A percentile compares a stretch with the other conserved stretches of the same genome.
phyloP scores from a whole-genome alignment of 2,888 invertebrate species.

The Rotaria socialis region DNA sequence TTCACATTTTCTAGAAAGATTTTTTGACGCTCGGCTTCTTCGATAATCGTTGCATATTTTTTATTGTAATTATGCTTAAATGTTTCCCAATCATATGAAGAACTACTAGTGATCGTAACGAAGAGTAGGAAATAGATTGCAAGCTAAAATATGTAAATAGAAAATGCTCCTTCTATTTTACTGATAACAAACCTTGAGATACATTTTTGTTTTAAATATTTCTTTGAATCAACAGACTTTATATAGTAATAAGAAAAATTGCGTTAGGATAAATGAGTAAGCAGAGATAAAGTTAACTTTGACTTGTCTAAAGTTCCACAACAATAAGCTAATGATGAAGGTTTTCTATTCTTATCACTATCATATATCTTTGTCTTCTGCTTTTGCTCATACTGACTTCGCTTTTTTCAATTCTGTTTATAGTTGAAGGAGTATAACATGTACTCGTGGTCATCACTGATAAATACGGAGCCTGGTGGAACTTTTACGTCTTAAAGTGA shows the following conservation, averaged over 20 bases:
- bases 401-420: too few relatives aligned
- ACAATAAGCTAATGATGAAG: too few relatives aligned
- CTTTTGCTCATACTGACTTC: too few relatives aligned
- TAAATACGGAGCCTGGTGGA: too few relatives aligned
- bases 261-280: neutral
- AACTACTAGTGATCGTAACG: neutral
- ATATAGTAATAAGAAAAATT: neutral
- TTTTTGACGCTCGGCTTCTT: constrained; percentile 32
- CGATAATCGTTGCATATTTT: neutral
- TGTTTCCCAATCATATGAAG: neutral
- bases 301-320: too few relatives aligned
- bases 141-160: neutral
- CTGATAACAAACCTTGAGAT: neutral
- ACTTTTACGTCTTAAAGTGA: too few relatives aligned
- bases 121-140: neutral
- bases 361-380: too few relatives aligned
- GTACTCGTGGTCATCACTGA: too few relatives aligned
- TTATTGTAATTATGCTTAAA: constrained; percentile 38
- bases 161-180: neutral
- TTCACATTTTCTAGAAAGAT: constrained; percentile 12
- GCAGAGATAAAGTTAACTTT: neutral
- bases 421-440: too few relatives aligned
- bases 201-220: neutral
- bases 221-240: neutral
- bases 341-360: too few relatives aligned